Evolutionary conservation across 2,797 vertebrate genomes (phyloP), one percentile per base, ranked within the genome.

Genomic region (Betta splendens): DNA sequence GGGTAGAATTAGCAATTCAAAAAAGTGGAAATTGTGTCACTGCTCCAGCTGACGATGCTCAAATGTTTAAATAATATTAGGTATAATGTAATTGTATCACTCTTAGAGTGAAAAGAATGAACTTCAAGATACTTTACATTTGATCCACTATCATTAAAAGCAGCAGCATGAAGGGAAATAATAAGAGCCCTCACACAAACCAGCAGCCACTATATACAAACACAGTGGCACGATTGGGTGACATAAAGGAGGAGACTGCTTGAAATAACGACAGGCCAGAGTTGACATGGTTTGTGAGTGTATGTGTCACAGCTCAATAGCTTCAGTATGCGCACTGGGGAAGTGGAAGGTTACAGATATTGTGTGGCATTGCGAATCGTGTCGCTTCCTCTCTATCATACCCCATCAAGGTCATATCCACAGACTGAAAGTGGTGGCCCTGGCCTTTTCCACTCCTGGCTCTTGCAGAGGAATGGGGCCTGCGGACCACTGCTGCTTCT

Each of bases 401-500:
- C 72, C 75, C 83, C 85, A 87, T 88, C 86, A 90, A 91, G 90
- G 90, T 91, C 89, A 85, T 71, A 81, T 83, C 79, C 81, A 77
- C 82, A 86, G 85, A 85, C 86, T 80, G 80, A 82, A 77, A 81
- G 84, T 76, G 80, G 85, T 87, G 84, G 87, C 88, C 85, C 85
- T 84, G 83, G 85, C 85, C 88, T 84, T 89, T 89, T 88, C 87
- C 84, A 80, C 87, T 89, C 59, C 81, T 86, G 86, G 84, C 87
- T 87, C 83, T 85, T 82, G 84, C 79, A 85, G 89, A 86, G 85
- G 77, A 81, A 83, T 35, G 76, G 73, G 83, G 83, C 87, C 88
- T 56, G 77, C 81, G 79, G 88, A 85, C 83, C 76, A 81, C 83
- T 89, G 89, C 85, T 89, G 88, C 88, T 90, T 90, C 90, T 93